Base-by-base conservation (phyloP, 2,888 invertebrate species). In the Diarsia brunnea region DNA sequence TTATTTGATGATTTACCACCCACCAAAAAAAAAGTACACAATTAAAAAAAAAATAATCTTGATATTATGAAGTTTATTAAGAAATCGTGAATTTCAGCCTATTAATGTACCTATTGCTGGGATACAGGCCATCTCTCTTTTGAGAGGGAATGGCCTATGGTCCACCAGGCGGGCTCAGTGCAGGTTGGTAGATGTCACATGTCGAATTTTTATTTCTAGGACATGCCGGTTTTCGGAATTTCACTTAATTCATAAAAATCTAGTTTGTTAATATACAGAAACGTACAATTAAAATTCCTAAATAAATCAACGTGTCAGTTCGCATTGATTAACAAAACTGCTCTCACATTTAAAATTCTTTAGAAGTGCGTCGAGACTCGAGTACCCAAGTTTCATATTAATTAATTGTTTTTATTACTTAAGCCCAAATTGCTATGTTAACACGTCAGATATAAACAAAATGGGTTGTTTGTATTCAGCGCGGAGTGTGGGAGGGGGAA, bases 391-490 rank as follows among this genome's bases (percentile, higher is more conserved):
- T 55, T 84, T 81, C 69, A 82, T 72, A 82, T 79, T 72, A 85
- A 79, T 82, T 78, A 74, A 74, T 79, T 82, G 85, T 78, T 82
- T 84, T 85, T 79, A 85, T 78, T 67, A 73, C 73, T 74, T 70
- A 73, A 55, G 53, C 24, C 69, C 74, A 82, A 85, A 82, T 76
- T 65, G 76, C 76, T 74, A 70, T 55, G 81, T 71, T 76, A 73
- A 73, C 74, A 77, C 64, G 75, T 78, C 66, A 55, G 69, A 19
- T 66, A 74, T 75, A 78, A 82, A 85, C 70, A 73, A 84, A 83
- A 85, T 80, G 61, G 49, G 73, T 60, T 16, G 73, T 85, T 85
- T 85, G 84, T 84, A 84, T 84, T 83, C 80, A 82, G 43, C 27
- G 51, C 64, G 16, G 66, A 16, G n/a, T 31, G 38, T 73, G n/a